phyloP scores from a whole-genome alignment of 2,888 invertebrate genomes.

The Lutraria lutraria region DNA sequence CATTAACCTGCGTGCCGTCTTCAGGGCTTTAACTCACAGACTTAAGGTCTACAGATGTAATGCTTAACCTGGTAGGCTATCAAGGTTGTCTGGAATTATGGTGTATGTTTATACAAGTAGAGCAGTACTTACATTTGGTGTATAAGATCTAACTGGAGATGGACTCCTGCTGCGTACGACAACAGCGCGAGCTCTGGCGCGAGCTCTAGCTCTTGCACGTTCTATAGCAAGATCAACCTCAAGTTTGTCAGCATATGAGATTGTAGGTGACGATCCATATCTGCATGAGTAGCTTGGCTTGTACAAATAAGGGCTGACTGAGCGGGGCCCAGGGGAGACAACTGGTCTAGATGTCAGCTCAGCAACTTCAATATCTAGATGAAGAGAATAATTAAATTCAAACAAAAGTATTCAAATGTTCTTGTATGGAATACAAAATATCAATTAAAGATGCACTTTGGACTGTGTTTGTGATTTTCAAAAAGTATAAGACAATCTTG shows the following conservation, averaged over 20 bases:
- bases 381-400: neutral
- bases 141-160: slow-evolving; percentile 56
- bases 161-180: slow-evolving; percentile 53
- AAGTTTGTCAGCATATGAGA: slow-evolving; percentile 45
- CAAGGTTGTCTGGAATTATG: no score
- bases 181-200: slow-evolving; percentile 48
- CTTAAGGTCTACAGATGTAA: no score
- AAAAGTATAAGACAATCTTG: no score
- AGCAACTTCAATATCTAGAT: slow-evolving; percentile 81
- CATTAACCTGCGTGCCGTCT: no score
- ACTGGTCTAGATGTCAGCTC: slow-evolving; percentile 71
- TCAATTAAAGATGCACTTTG: no score
- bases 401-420: neutral
- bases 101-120: no score
- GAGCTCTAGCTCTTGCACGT: slow-evolving; percentile 55
- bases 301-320: slow-evolving; percentile 77
- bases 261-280: slow-evolving; percentile 57
- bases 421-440: neutral
- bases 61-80: no score
- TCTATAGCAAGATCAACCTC: slow-evolving; percentile 60
- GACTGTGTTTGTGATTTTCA: no score
- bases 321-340: slow-evolving; percentile 70
- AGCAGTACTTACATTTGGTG: slow-evolving; percentile 26
- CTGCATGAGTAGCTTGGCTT: slow-evolving; percentile 69
- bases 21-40: no score